Evolutionary conservation across 2,113 vertebrate species (phyloP).

Genomic region (Petromus typicus): DNA sequence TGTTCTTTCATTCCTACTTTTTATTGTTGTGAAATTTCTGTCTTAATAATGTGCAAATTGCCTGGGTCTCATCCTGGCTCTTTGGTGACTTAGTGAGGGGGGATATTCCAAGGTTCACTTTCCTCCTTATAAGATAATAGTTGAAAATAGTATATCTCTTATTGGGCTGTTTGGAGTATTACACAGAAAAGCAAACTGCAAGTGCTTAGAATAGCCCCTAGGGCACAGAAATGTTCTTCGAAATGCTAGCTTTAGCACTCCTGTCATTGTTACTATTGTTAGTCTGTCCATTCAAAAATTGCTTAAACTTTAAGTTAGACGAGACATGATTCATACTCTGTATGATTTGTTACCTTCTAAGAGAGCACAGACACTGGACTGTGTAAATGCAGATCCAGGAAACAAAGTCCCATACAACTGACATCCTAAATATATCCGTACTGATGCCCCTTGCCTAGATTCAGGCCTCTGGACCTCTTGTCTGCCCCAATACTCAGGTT

Average conservation of each 20-base stretch:
- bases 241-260: not conserved
- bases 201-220: not conserved
- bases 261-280: not conserved
- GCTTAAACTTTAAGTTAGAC: not conserved
- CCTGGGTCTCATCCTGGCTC: not conserved
- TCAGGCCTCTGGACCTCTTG: not conserved
- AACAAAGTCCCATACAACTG: not conserved
- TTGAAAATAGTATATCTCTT: not conserved
- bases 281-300: not conserved
- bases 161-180: not conserved
- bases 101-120: not conserved
- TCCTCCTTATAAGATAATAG: not conserved
- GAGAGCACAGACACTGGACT: too few relatives aligned
- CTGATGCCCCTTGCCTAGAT: not conserved
- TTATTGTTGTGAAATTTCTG: not conserved
- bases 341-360: not conserved
- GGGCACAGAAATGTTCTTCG: not conserved
- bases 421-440: not conserved
- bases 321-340: not conserved
- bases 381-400: not conserved
- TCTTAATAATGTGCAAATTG: not conserved
- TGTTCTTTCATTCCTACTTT: not conserved
- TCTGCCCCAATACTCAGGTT: not conserved
- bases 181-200: not conserved
- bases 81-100: not conserved